phyloP scores from a whole-genome alignment of 1,140 invertebrate genomes.

The Pteromalus puparum region DNA sequence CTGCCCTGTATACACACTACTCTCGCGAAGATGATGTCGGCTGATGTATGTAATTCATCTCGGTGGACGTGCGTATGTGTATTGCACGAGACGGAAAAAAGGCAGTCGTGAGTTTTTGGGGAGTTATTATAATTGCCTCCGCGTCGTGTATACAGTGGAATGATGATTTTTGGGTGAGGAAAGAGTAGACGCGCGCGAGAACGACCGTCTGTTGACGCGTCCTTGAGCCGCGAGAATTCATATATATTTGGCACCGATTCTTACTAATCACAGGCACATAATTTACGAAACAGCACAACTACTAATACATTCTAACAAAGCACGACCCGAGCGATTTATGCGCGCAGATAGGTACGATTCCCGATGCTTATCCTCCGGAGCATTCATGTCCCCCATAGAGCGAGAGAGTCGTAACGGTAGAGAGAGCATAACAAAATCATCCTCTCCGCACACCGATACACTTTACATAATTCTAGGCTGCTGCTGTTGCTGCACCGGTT shows the following conservation, averaged over 20 bases:
- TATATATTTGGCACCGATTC: not conserved
- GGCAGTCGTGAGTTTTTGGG: not conserved
- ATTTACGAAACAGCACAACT: constrained; percentile 5
- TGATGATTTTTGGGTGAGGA: not conserved
- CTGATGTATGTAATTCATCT: not conserved
- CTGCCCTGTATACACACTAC: not conserved
- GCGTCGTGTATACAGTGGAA: too few species aligned
- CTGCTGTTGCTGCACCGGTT: not conserved
- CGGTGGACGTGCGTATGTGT: not conserved
- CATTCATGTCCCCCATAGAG: too few species aligned
- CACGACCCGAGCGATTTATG: constrained; percentile 24
- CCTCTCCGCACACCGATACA: not conserved
- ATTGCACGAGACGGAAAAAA: not conserved
- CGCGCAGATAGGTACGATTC: not conserved
- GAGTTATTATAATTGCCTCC: constrained; percentile 11
- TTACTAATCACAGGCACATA: not conserved
- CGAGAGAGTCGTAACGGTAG: not conserved
- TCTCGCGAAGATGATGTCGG: not conserved
- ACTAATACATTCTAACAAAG: not conserved
- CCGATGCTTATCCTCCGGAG: constrained; percentile 12
- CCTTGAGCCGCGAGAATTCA: not conserved
- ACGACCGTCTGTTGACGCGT: not conserved
- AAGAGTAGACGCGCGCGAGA: not conserved
- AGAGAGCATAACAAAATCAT: not conserved
- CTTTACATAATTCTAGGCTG: not conserved